phyloP scores from a whole-genome alignment of 2,888 invertebrate genomes.

The Himalopsyche tibetana region DNA sequence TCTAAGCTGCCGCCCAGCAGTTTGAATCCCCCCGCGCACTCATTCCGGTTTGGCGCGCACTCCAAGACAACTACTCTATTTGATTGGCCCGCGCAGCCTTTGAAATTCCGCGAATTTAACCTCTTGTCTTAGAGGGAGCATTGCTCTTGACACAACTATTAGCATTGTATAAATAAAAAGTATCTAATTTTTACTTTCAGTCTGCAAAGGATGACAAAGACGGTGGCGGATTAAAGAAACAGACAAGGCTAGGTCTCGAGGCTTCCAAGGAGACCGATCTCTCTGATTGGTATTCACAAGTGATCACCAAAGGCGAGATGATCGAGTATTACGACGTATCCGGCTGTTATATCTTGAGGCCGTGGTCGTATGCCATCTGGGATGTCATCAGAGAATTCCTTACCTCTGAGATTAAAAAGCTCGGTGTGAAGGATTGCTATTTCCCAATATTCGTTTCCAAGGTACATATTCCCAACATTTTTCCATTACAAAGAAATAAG shows the following conservation, averaged over 20 bases:
- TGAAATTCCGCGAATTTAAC: no score
- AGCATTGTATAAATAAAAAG: no score
- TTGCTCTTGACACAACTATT: no score
- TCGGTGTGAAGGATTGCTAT: slow-evolving; percentile 97
- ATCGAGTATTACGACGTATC: slow-evolving; percentile 99
- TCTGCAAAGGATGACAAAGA: slow-evolving; percentile 72
- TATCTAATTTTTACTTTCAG: slow-evolving; percentile 58
- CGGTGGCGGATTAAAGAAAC: slow-evolving; percentile 83
- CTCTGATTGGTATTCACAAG: slow-evolving; percentile 98
- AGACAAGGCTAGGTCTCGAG: slow-evolving; percentile 95
- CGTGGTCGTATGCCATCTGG: slow-evolving; percentile 98
- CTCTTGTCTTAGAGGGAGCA: no score
- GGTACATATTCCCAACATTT: slow-evolving; percentile 67
- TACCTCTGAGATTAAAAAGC: slow-evolving; percentile 88
- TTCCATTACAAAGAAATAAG: no score
- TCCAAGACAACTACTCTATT: no score
- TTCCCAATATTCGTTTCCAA: slow-evolving; percentile 99
- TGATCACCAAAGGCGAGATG: slow-evolving; percentile 86
- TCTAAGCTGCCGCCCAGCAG: no score
- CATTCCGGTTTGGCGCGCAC: no score
- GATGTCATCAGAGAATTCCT: slow-evolving; percentile 92
- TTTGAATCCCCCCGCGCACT: no score
- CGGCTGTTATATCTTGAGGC: slow-evolving; percentile 98
- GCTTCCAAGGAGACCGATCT: slow-evolving; percentile 94
- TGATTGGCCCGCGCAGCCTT: no score